Evolutionary conservation across 1,140 invertebrate species (phyloP).

Genomic region (Aporrectodea caliginosa): DNA sequence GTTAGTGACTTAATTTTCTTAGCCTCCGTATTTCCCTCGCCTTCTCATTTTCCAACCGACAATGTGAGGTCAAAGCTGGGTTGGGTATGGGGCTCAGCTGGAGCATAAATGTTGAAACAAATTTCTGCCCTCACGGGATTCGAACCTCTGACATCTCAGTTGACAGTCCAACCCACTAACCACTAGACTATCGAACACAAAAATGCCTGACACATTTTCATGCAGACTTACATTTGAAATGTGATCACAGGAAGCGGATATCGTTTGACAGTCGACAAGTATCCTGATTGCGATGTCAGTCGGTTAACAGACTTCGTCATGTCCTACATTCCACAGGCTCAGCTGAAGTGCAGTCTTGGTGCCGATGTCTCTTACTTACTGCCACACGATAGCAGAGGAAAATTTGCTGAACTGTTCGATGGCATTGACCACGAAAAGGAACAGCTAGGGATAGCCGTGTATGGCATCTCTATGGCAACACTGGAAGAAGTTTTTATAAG

Average conservation of each 20-base stretch:
- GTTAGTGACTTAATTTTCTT: no score
- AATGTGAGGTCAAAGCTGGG: no score
- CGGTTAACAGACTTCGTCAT: slow-evolving; percentile 7
- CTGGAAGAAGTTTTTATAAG: slow-evolving; percentile 47
- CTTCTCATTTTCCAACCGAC: no score
- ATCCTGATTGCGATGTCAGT: neutral
- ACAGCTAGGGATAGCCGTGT: slow-evolving; percentile 40
- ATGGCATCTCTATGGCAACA: slow-evolving; percentile 51
- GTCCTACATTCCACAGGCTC: slow-evolving; percentile 1
- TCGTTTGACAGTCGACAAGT: slow-evolving; percentile 20
- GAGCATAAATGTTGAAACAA: no score
- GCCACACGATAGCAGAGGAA: slow-evolving; percentile 1
- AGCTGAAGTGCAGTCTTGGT: neutral
- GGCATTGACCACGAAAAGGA: slow-evolving; percentile 40
- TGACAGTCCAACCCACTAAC: no score
- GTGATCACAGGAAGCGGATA: slow-evolving; percentile 47
- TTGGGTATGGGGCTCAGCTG: no score
- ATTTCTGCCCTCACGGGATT: no score
- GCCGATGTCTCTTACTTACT: slow-evolving; percentile 17
- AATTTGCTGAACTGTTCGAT: slow-evolving; percentile 45
- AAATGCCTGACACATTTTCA: no score
- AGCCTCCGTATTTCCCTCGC: no score
- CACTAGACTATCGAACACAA: no score
- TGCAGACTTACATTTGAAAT: no score
- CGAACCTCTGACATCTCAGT: no score